Conservation (phyloP, 2,888 invertebrate genomes). For the Callyntrura sp. region DNA sequence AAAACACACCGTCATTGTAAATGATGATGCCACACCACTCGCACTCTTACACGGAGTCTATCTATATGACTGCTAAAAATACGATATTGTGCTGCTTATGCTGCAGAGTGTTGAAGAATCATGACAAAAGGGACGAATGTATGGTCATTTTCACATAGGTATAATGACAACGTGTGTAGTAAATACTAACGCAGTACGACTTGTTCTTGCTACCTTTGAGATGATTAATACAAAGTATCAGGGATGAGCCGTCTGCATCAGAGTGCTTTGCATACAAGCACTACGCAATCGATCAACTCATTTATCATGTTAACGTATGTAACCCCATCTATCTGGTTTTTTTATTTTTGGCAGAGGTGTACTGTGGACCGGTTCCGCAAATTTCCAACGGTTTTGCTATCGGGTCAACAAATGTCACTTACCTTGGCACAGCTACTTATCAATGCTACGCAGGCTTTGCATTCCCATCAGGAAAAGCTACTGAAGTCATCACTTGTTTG, state of each 20-base stretch:
- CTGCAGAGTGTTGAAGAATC: too few species aligned
- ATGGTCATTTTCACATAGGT: conserved; percentile 34
- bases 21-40: conserved; percentile 26
- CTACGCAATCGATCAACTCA: conserved; percentile 14
- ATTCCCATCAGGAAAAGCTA: conserved; percentile 94
- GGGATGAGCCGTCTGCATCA: background rate
- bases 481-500: conserved; percentile 95
- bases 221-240: background rate
- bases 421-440: conserved; percentile 96
- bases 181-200: background rate
- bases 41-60: background rate
- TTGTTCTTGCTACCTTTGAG: background rate
- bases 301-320: conserved; percentile 19
- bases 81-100: conserved; percentile 8
- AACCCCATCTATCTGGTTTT: conserved; percentile 52
- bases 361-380: conserved; percentile 99
- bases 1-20: conserved; percentile 30
- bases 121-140: conserved; percentile 20
- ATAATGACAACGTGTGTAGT: conserved; percentile 15
- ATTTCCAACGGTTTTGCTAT: conserved; percentile 99
- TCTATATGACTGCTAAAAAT: background rate
- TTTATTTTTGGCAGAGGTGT: conserved; percentile 89
- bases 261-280: conserved; percentile 11
- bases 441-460: conserved; percentile 99
- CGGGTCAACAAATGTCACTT: conserved; percentile 97